Evolutionary conservation across 2,113 vertebrate genomes (phyloP).

Genomic region (Capra hircus): DNA sequence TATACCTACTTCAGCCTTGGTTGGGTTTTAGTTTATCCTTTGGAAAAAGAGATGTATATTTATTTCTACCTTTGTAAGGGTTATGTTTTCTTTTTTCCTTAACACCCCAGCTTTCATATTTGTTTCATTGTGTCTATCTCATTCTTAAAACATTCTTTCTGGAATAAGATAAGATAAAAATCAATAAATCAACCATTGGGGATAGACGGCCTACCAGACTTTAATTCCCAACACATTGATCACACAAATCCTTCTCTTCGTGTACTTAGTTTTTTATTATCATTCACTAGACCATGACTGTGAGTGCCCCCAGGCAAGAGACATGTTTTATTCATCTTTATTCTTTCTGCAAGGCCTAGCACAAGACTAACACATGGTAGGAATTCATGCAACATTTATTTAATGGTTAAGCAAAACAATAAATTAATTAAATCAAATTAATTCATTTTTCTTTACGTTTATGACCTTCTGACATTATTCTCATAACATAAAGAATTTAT

Average conservation of each 20-base stretch:
- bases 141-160: conserved; percentile 54
- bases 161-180: conserved; percentile 55
- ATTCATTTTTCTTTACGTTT: background rate
- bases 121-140: conserved; percentile 50
- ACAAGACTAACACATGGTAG: background rate
- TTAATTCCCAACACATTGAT: conserved; percentile 66
- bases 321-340: conserved; percentile 51
- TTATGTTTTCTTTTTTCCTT: background rate
- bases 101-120: conserved; percentile 29
- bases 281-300: conserved; percentile 53
- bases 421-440: conserved; percentile 18
- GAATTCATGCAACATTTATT: conserved; percentile 26
- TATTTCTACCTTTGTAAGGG: background rate
- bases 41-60: background rate
- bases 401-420: conserved; percentile 49
- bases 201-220: conserved; percentile 52
- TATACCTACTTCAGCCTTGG: background rate
- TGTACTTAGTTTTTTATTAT: conserved; percentile 54
- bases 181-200: conserved; percentile 61
- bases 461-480: background rate
- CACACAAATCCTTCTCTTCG: conserved; percentile 58
- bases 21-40: background rate
- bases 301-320: conserved; percentile 16
- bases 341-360: background rate
- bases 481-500: background rate